Evolutionary conservation across 2,888 invertebrate genomes (phyloP).

Genomic region (Hypomecis punctinalis): DNA sequence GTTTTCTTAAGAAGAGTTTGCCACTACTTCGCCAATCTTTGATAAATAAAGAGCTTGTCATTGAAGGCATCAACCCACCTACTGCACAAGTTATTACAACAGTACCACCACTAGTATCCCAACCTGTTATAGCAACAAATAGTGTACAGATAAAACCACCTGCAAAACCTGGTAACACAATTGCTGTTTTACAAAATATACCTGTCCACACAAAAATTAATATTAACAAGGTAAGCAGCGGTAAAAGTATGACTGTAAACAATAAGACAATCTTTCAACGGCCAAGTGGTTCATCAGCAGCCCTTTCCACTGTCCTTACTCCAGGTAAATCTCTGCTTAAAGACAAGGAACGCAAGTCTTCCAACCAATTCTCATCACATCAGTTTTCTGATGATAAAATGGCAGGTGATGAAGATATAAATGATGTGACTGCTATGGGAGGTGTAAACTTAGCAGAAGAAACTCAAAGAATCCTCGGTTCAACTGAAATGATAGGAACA

Average conservation of each 20-base stretch:
- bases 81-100: constrained; percentile 82
- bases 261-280: constrained; percentile 70
- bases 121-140: constrained; percentile 15
- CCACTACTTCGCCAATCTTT: constrained; percentile 97
- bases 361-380: constrained; percentile 82
- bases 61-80: constrained; percentile 99
- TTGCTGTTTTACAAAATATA: constrained; percentile 77
- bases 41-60: constrained; percentile 94
- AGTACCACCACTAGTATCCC: constrained; percentile 48
- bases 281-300: constrained; percentile 59
- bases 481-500: constrained; percentile 95
- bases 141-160: constrained; percentile 51
- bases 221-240: constrained; percentile 66
- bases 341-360: constrained; percentile 90
- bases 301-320: constrained; percentile 72
- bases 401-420: constrained; percentile 97
- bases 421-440: constrained; percentile 99
- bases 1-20: constrained; percentile 92
- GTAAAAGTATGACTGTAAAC: constrained; percentile 79
- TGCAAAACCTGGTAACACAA: constrained; percentile 62
- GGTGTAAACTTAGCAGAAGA: constrained; percentile 99
- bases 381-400: constrained; percentile 80
- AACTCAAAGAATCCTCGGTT: constrained; percentile 96
- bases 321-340: constrained; percentile 87
- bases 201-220: constrained; percentile 75